Percentiles rank a stretch among this genome's conserved stretches.
phyloP scores from a whole-genome alignment of 2,113 vertebrate species.

The Anarhynchus alexandrinus region DNA sequence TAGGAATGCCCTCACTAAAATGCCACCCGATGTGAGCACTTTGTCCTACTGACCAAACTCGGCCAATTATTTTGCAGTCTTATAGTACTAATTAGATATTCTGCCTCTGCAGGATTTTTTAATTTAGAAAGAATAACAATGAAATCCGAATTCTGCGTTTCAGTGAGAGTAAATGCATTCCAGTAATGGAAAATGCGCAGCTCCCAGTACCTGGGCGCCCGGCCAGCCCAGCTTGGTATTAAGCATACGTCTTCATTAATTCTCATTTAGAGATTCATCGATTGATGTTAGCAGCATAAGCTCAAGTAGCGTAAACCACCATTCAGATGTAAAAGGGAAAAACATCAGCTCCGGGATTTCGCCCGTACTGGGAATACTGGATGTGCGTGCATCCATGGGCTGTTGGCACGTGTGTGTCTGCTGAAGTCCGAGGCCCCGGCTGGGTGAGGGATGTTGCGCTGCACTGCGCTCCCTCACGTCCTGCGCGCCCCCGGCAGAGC shows the following conservation, averaged over 20 bases:
- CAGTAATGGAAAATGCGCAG: background rate
- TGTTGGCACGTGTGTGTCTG: background rate
- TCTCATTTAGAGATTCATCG: background rate
- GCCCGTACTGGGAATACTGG: background rate
- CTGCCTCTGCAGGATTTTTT: background rate
- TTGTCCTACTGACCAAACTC: background rate
- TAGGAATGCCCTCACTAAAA: background rate
- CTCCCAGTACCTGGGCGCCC: background rate
- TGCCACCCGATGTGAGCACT: background rate
- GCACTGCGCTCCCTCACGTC: rapidly evolving
- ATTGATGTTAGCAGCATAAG: background rate
- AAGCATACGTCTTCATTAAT: conserved; percentile 24
- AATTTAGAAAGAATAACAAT: background rate
- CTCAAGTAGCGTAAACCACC: background rate
- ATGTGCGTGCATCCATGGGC: rapidly evolving
- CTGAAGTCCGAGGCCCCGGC: background rate
- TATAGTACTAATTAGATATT: background rate
- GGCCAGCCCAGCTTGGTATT: background rate
- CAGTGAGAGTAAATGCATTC: background rate
- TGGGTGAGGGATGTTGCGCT: background rate
- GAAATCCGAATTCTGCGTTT: background rate
- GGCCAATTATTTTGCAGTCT: background rate
- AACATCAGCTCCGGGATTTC: background rate
- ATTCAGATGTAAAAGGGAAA: background rate
- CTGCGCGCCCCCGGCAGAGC: background rate